Base-by-base conservation (phyloP, 2,797 vertebrate genomes). In the Urosaurus nigricauda region DNA sequence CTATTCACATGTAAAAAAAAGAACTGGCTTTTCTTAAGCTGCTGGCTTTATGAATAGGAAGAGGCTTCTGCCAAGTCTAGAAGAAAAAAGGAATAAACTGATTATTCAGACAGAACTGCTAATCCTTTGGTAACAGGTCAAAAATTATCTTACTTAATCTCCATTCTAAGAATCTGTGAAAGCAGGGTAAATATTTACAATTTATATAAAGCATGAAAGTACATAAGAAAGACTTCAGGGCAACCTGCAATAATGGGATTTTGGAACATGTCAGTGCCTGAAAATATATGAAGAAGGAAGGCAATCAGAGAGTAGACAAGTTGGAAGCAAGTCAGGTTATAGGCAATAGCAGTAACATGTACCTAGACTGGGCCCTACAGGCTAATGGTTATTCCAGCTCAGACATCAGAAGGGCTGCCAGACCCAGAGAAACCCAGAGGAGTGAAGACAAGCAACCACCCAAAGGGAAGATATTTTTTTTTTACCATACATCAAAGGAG, bases 121-220 rank as follows among this genome's bases (percentile, higher is more conserved):
- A 89, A 90, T 82, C 86, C 71, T n/a, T 71, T 84, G 71, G 29
- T 90, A 75, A 77, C 65, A 89, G 53, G 35, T 80, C 58, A 75
- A 85, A 84, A 81, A 78, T 0, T 89, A 71, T 89, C 53, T 47
- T 16, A 2, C 73, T 12, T 37, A 86, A 83, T 74, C 78, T 68
- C 35, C 43, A 86, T n/a, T 40, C 65, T 32, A 73, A 89, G 86
- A 91, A 53, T 21, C 12, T 12, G 5, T 21, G 83, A 86, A 88
- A 89, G 35, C 13, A 47, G 17, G 58, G 87, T 79, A 87, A 92
- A 90, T 86, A 73, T 35, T 87, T 75, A 12, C 21, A 35, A 71
- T 17, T 63, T 91, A 21, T 35, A 43, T 65, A 86, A 85, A 83
- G 8, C 2, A 81, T 35, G 47, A 79, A 79, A 35, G 29, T 63